phyloP scores from a whole-genome alignment of 2,113 vertebrate genomes.

The Dicentrarchus labrax region DNA sequence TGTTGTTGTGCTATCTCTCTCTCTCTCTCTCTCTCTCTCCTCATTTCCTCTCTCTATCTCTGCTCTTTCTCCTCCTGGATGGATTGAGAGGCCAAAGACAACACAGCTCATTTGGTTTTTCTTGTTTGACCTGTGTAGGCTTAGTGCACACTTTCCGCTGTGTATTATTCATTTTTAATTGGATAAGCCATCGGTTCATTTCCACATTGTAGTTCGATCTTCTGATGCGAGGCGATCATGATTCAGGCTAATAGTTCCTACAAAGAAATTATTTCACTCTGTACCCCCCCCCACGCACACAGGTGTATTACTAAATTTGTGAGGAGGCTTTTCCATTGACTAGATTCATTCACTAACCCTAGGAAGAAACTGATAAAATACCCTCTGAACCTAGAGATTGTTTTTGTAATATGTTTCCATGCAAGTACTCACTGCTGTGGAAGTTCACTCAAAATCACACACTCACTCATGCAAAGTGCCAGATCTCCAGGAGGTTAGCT shows the following conservation, averaged over 20 bases:
- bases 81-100: conserved; percentile 35
- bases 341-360: not conserved
- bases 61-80: not conserved
- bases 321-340: conserved; percentile 10
- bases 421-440: not conserved
- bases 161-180: conserved; percentile 68
- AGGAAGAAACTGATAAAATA: not conserved
- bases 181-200: conserved; percentile 36
- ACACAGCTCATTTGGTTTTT: conserved; percentile 45
- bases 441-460: not conserved
- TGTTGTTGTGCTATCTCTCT: conserved; percentile 40
- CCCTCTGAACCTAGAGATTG: not conserved
- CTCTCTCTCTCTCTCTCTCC: not conserved
- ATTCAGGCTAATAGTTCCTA: conserved; percentile 52
- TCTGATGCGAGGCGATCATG: conserved; percentile 16
- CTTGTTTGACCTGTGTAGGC: conserved; percentile 58
- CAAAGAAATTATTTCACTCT: conserved; percentile 49
- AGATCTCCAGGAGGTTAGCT: not conserved
- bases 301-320: not conserved
- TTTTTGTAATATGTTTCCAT: not conserved
- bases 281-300: not conserved
- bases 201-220: conserved; percentile 20
- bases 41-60: not conserved
- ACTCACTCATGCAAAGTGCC: not conserved
- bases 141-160: conserved; percentile 28